These are phyloP conservation scores for Capreolus pygargus DNA, from an alignment of 2,113 vertebrate genomes.

Conservation along the genomic window DNA sequence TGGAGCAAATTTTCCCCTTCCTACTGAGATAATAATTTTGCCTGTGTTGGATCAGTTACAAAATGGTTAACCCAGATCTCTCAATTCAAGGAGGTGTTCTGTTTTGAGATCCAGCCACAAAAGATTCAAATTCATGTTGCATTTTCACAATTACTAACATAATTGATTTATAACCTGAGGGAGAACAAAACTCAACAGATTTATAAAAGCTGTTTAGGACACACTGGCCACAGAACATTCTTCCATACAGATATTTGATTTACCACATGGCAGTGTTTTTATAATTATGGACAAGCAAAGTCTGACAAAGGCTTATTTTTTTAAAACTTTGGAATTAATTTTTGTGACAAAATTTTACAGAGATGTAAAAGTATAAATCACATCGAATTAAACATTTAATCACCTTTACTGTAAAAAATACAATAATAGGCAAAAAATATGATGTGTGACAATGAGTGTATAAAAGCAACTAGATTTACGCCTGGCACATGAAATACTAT, in stretches of 20 bases:
- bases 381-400: background rate
- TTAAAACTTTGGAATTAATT: background rate
- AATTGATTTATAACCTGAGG: background rate
- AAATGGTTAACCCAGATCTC: background rate
- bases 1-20: background rate
- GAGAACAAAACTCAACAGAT: background rate
- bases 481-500: background rate
- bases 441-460: background rate
- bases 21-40: background rate
- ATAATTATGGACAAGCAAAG: background rate
- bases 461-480: background rate
- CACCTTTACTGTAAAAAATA: background rate
- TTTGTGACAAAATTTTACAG: constrained; percentile 7
- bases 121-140: background rate
- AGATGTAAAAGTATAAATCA: background rate
- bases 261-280: background rate
- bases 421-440: background rate
- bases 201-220: background rate
- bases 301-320: background rate
- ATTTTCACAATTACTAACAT: background rate
- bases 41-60: background rate
- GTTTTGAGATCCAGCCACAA: background rate
- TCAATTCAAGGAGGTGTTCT: background rate
- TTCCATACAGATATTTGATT: background rate
- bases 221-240: background rate